Evolutionary conservation across 2,797 vertebrate species (phyloP), one percentile per base, ranked within the genome.

Genomic region (Discoglossus pictus): DNA sequence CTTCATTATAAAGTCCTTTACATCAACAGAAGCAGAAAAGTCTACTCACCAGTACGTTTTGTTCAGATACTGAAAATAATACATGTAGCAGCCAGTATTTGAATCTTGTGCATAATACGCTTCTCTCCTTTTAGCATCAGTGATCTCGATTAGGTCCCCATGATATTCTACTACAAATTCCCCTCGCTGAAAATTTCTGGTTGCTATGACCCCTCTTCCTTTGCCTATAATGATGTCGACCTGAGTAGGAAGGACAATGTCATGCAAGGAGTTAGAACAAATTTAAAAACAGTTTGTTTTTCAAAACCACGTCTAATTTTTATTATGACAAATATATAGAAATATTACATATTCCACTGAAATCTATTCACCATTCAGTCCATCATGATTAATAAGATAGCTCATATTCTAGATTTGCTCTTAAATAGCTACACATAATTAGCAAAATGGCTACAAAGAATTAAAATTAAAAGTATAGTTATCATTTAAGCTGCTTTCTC

Each of bases 91-190:
- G 84, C 97, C 97, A 0, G 93, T 94, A 58, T 89, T 83, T 11
- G 95, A 93, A 62, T 99, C 93, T 67, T 90, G 83, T 5, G 93
- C 88, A 0, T 98, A 99, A 24, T 88, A 52, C 1, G 86, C 90
- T 73, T 98, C 97, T 56, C 83, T 75, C 13, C 72, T 90, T 77
- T 91, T 98, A 68, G 97, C 96, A 0, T 96, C 97, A 0, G 91
- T 93, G 80, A 95, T 94, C 82, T 96, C 90, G 7, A 99, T 90
- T 80, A 99, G 92, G 80, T 99, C 97, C 8, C 97, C 96, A 0
- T 97, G 92, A 82, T 99, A 99, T n/a, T 99, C 97, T 34, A 99
- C 95, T 74, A 99, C 94, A 50, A 93, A 99, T 74, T 98, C 92
- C 3, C 96, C 95, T 75, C 95, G 92, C 73, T 86, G 90, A 82